Evolutionary conservation across 2,888 invertebrate genomes (phyloP).

Genomic region (Oeneis ivallda): DNA sequence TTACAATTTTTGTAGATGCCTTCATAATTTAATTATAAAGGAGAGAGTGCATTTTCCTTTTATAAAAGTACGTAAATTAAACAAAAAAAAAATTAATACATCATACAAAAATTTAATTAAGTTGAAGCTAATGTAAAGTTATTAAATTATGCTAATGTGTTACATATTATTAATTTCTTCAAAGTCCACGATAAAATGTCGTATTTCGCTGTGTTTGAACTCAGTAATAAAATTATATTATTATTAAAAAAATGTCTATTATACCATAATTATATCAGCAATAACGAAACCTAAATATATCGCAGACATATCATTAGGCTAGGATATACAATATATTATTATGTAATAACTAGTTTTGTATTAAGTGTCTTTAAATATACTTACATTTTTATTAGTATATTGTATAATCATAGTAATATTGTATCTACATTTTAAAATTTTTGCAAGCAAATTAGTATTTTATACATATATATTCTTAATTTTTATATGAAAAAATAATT

Average conservation of each 20-base stretch:
- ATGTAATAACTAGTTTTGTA: slow-evolving; percentile 49
- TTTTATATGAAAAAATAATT: neutral
- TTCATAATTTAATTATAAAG: neutral
- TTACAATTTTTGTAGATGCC: too few species aligned
- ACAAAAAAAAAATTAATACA: too few species aligned
- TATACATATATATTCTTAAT: slow-evolving; percentile 9
- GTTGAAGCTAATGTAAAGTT: too few species aligned
- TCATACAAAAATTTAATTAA: neutral
- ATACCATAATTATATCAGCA: slow-evolving; percentile 53
- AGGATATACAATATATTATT: slow-evolving; percentile 53
- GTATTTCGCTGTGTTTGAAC: slow-evolving; percentile 30
- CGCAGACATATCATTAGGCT: slow-evolving; percentile 77
- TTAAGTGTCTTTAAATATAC: slow-evolving; percentile 31
- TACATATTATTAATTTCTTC: slow-evolving; percentile 26
- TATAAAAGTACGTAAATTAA: too few species aligned
- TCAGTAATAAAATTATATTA: slow-evolving; percentile 27
- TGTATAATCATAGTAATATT: slow-evolving; percentile 9
- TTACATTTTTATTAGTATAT: slow-evolving; percentile 23
- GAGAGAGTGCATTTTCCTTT: too few species aligned
- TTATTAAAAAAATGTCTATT: slow-evolving; percentile 31
- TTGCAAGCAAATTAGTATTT: slow-evolving; percentile 15
- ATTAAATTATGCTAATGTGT: neutral
- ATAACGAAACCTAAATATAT: slow-evolving; percentile 66
- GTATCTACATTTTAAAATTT: slow-evolving; percentile 14
- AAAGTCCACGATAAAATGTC: slow-evolving; percentile 44